Conservation (phyloP, 2,113 vertebrate genomes). For the Parus major region DNA sequence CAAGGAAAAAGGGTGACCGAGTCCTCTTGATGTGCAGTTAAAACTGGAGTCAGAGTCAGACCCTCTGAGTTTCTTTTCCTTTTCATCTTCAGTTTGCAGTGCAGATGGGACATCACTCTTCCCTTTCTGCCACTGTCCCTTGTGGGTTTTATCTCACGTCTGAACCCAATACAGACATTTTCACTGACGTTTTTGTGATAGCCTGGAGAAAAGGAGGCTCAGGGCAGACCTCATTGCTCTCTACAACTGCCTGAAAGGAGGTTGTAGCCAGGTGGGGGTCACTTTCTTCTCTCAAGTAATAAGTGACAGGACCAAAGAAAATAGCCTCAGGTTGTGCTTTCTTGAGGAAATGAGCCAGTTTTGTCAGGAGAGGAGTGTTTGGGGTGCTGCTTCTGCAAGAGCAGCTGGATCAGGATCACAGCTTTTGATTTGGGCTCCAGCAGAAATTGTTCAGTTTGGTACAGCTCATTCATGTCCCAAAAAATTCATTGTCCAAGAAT, state of each 20-base stretch:
- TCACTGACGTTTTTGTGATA: neutral
- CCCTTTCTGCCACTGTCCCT: neutral
- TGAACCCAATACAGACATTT: neutral
- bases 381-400: neutral
- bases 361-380: neutral
- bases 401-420: neutral
- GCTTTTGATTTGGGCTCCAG: neutral
- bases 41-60: neutral
- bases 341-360: neutral
- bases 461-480: neutral
- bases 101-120: neutral
- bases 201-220: neutral
- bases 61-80: neutral
- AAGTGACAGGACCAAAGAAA: neutral
- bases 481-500: neutral
- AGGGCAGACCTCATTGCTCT: neutral
- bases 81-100: neutral
- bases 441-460: neutral
- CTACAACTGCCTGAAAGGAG: neutral
- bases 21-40: neutral
- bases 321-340: neutral
- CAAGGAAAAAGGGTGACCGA: neutral
- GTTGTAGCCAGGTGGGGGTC: neutral
- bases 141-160: neutral
- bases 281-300: neutral